Percentiles rank a stretch among this genome's conserved stretches.
Evolutionary conservation across 2,888 invertebrate species (phyloP).

Genomic region (Brachyptera risi): DNA sequence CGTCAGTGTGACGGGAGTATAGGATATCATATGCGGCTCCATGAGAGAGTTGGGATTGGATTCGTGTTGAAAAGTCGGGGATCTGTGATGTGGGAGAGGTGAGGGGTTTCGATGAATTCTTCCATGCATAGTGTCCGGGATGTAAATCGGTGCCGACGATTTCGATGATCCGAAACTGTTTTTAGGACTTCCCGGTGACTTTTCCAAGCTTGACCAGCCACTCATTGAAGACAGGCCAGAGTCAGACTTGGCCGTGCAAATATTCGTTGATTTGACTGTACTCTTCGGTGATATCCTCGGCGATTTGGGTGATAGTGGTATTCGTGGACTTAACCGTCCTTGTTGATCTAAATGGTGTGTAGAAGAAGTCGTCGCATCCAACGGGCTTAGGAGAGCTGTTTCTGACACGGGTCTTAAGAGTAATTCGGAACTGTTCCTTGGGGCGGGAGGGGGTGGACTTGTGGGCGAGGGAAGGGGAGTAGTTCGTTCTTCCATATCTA

Average conservation of each 20-base stretch:
- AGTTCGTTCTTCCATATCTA: conserved; percentile 24
- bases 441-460: conserved; percentile 76
- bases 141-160: conserved; percentile 40
- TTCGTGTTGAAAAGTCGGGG: conserved; percentile 24
- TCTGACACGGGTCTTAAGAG: conserved; percentile 47
- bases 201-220: conserved; percentile 80
- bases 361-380: conserved; percentile 26
- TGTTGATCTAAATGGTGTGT: conserved; percentile 37
- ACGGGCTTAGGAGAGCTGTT: conserved; percentile 44
- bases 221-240: conserved; percentile 85
- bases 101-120: conserved; percentile 33
- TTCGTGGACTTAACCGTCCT: conserved; percentile 31
- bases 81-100: conserved; percentile 32
- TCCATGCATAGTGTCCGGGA: conserved; percentile 42
- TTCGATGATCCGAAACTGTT: conserved; percentile 44
- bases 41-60: conserved; percentile 38
- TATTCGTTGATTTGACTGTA: conserved; percentile 55
- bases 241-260: conserved; percentile 75
- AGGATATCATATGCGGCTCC: conserved; percentile 11
- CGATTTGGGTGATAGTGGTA: conserved; percentile 63
- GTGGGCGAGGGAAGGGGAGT: conserved; percentile 54
- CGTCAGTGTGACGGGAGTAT: not conserved
- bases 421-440: conserved; percentile 57
- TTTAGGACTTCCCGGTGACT: conserved; percentile 78
- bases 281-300: conserved; percentile 69